Evolutionary conservation across 2,113 vertebrate species (phyloP).

Genomic region (Platichthys flesus): DNA sequence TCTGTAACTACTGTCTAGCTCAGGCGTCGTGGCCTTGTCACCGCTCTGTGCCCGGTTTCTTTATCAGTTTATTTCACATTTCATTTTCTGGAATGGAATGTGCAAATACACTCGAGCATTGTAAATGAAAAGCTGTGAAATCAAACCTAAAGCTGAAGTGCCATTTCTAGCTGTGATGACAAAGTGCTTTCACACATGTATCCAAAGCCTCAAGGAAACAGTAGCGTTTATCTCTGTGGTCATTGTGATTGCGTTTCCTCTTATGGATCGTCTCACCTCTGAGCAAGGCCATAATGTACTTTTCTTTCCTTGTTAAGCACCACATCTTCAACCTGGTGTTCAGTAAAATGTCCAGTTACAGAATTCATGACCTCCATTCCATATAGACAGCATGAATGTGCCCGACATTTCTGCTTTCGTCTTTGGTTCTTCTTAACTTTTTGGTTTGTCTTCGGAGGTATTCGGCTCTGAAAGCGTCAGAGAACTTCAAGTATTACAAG

Average conservation of each 20-base stretch:
- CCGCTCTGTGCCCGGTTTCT: conserved; percentile 81
- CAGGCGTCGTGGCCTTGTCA: conserved; percentile 80
- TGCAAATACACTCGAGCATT: conserved; percentile 64
- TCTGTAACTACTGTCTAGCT: conserved; percentile 59
- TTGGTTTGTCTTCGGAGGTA: conserved; percentile 34
- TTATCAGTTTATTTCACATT: conserved; percentile 67
- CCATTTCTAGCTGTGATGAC: conserved; percentile 68
- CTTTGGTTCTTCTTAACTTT: conserved; percentile 7
- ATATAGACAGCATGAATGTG: not conserved
- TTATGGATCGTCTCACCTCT: conserved; percentile 11
- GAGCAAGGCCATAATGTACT: conserved; percentile 4
- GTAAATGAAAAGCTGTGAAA: conserved; percentile 74
- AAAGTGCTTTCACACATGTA: conserved; percentile 57
- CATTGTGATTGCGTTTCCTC: conserved; percentile 14
- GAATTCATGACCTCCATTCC: conserved; percentile 21
- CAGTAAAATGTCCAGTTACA: conserved; percentile 13
- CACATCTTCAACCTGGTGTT: conserved; percentile 13
- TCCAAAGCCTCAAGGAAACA: conserved; percentile 58
- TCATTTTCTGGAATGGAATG: conserved; percentile 66
- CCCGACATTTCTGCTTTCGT: conserved; percentile 10
- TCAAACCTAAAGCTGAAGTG: conserved; percentile 70
- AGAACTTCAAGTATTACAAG: conserved; percentile 32
- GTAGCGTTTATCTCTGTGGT: conserved; percentile 51
- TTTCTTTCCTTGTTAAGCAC: conserved; percentile 24
- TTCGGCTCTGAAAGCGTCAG: conserved; percentile 47